A percentile compares a stretch with the other conserved stretches of the same genome.
These are phyloP conservation scores for Steinernema feltiae DNA, from an alignment of 1,140 invertebrate genomes.

Conservation along the genomic window DNA sequence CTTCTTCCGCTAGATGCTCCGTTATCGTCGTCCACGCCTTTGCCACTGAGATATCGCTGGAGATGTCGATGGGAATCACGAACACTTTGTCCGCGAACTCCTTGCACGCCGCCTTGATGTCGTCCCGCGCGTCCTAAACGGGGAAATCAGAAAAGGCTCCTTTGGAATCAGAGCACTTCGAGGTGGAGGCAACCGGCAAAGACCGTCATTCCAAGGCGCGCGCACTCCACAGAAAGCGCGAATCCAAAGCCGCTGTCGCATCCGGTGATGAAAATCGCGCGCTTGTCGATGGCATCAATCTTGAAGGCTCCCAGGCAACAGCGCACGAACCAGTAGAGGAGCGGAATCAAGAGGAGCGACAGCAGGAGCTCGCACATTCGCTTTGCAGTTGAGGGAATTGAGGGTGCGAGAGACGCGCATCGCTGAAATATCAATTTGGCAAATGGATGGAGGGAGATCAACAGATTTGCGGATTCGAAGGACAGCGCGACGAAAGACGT, in stretches of 20 bases:
- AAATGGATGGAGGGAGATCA: no score
- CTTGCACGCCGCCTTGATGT: background rate
- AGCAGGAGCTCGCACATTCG: no score
- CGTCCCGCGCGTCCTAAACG: background rate
- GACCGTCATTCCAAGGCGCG: constrained; percentile 24
- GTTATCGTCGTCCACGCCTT: background rate
- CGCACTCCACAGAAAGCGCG: constrained; percentile 16
- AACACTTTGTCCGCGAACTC: background rate
- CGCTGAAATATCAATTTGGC: no score
- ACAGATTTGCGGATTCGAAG: no score
- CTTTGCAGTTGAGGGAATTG: no score
- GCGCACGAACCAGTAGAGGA: background rate
- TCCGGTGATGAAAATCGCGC: constrained; percentile 17
- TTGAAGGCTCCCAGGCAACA: background rate
- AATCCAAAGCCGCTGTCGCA: constrained; percentile 28
- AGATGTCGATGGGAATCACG: background rate
- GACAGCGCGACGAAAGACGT: no score
- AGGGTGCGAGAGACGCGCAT: no score
- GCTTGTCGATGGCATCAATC: background rate
- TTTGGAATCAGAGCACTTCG: constrained; percentile 6
- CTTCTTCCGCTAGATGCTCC: background rate
- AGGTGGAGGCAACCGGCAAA: constrained; percentile 22
- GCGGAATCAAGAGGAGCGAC: no score
- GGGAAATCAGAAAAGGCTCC: no score
- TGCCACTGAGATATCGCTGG: background rate